Percentiles rank a stretch among this genome's conserved stretches.
Conservation (phyloP, 2,113 vertebrate genomes). For the Hiodon alosoides region DNA sequence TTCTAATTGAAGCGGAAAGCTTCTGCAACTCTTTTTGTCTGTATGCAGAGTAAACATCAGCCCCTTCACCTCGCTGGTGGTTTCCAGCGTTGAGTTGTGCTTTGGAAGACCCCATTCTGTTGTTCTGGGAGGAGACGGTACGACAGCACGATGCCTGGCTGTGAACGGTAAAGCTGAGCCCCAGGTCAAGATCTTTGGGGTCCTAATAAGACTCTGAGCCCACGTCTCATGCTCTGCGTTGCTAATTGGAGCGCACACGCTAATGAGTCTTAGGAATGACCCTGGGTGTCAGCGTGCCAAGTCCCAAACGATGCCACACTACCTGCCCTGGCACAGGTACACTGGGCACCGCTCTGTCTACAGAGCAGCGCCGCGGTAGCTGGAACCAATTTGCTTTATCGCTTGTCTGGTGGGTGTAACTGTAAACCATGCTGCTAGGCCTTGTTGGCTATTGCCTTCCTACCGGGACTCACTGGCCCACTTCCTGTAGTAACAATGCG, state of each 20-base stretch:
- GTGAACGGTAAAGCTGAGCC: conserved; percentile 25
- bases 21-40: conserved; percentile 42
- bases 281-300: neutral
- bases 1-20: conserved; percentile 38
- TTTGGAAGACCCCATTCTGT: conserved; percentile 41
- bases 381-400: conserved; percentile 10
- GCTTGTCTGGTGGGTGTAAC: conserved; percentile 4
- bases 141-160: conserved; percentile 32
- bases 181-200: neutral
- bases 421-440: conserved; percentile 13
- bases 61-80: conserved; percentile 42
- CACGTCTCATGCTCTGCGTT: conserved; percentile 2
- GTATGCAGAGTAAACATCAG: conserved; percentile 46
- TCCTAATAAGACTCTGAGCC: conserved; percentile 1
- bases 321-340: neutral
- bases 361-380: neutral
- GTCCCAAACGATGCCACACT: neutral
- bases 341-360: neutral
- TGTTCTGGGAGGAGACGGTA: conserved; percentile 44
- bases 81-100: conserved; percentile 44
- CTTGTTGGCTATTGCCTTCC: conserved; percentile 25
- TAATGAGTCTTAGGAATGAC: conserved; percentile 10
- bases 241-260: conserved; percentile 22
- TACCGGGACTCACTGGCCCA: conserved; percentile 31
- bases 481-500: conserved; percentile 12